phyloP scores from a whole-genome alignment of 2,888 invertebrate species.

The Panopea generosa region DNA sequence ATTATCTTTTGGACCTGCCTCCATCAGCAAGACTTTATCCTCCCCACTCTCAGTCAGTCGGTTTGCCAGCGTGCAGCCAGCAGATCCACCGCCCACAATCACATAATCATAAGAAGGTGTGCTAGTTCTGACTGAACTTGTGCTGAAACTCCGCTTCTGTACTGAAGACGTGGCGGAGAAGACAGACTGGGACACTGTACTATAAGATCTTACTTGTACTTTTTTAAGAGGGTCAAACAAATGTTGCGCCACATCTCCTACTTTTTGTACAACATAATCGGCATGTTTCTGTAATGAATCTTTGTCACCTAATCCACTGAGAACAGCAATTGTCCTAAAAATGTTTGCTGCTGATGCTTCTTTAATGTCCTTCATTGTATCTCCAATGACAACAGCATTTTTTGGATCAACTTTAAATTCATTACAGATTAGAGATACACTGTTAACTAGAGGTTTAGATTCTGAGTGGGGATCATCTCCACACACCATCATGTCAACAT shows the following conservation, averaged over 20 bases:
- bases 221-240: conserved; percentile 31
- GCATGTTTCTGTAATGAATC: conserved; percentile 73
- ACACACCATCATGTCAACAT: conserved; percentile 85
- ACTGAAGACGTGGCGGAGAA: no score
- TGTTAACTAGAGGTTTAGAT: conserved; percentile 85
- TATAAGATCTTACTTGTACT: conserved; percentile 13
- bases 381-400: conserved; percentile 85
- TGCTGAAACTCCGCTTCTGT: no score
- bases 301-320: conserved; percentile 81
- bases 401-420: conserved; percentile 74
- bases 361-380: conserved; percentile 85
- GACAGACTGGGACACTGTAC: background rate
- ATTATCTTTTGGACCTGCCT: conserved; percentile 86
- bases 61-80: conserved; percentile 87
- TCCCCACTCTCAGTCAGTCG: conserved; percentile 84
- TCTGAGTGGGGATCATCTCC: conserved; percentile 85
- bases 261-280: conserved; percentile 77
- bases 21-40: conserved; percentile 83
- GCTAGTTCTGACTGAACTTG: no score
- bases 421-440: conserved; percentile 82
- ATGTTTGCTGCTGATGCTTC: conserved; percentile 85
- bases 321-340: conserved; percentile 84
- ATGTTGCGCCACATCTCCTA: conserved; percentile 73
- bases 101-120: conserved; percentile 81
- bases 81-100: conserved; percentile 86